These are phyloP conservation scores for Mormyrus iriodes DNA, from an alignment of 2,113 vertebrate genomes.

Conservation along the genomic window DNA sequence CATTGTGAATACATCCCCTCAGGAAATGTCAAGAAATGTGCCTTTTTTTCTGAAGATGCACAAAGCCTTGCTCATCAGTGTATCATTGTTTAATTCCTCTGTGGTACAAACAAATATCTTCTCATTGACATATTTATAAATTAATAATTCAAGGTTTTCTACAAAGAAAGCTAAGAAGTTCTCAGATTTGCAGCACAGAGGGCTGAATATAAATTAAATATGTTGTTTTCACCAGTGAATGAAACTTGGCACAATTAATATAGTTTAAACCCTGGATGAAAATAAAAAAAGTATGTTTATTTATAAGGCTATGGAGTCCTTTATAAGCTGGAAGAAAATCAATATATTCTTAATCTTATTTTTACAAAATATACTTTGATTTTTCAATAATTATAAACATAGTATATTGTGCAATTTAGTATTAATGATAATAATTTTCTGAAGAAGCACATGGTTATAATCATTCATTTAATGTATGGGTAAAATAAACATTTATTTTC, in stretches of 20 bases:
- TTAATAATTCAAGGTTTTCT: neutral
- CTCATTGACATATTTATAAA: neutral
- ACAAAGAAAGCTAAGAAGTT: neutral
- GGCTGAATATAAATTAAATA: neutral
- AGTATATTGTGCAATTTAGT: neutral
- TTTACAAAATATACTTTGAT: neutral
- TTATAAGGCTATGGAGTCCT: neutral
- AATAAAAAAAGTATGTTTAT: neutral
- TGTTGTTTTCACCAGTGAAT: neutral
- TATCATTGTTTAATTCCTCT: neutral
- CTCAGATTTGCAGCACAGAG: neutral
- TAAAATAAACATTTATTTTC: neutral
- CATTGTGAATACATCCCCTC: neutral
- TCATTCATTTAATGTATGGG: neutral
- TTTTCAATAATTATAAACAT: neutral
- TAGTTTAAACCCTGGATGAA: neutral
- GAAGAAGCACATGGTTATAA: neutral
- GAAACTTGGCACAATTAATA: neutral
- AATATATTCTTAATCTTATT: constrained; percentile 6
- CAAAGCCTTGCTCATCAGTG: neutral
- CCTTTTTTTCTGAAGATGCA: neutral
- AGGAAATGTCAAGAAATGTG: neutral
- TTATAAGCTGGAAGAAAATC: neutral
- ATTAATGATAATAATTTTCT: neutral
- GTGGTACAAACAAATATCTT: neutral